Percentiles rank a stretch among this genome's conserved stretches.
Evolutionary conservation across 1,140 invertebrate genomes (phyloP).

Genomic region (Trissolcus basalis): DNA sequence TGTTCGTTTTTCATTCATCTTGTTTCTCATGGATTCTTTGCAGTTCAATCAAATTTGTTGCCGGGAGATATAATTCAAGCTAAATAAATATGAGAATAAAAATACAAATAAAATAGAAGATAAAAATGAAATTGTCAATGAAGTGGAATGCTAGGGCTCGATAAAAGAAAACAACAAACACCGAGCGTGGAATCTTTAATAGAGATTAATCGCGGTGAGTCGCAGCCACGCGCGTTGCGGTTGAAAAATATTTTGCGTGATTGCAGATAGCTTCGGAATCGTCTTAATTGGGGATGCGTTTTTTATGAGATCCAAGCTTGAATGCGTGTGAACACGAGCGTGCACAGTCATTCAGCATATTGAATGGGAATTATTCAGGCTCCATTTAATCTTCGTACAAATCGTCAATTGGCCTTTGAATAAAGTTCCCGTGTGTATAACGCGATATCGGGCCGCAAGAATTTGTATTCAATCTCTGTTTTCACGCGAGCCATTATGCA

Average conservation of each 20-base stretch:
- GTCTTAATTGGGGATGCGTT: slow-evolving; percentile 63
- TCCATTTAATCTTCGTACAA: slow-evolving; percentile 23
- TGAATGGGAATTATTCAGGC: slow-evolving; percentile 20
- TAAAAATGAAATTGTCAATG: slow-evolving; percentile 19
- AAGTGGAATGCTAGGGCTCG: slow-evolving; percentile 18
- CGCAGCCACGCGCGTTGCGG: slow-evolving; percentile 44
- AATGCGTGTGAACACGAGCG: slow-evolving; percentile 38
- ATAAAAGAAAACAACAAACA: slow-evolving; percentile 1
- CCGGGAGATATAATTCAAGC: no score
- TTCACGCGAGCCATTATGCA: slow-evolving; percentile 36
- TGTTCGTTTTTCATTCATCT: slow-evolving; percentile 12
- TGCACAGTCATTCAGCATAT: slow-evolving; percentile 22
- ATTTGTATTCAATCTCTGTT: slow-evolving; percentile 15
- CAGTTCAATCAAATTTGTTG: no score
- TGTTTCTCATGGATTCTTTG: slow-evolving; percentile 15
- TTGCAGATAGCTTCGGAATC: slow-evolving; percentile 60
- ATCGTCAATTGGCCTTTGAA: slow-evolving; percentile 30
- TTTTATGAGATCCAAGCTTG: slow-evolving; percentile 26
- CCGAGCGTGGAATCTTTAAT: slow-evolving; percentile 58
- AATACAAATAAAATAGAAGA: no score
- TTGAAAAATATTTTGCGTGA: slow-evolving; percentile 51
- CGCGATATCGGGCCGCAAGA: background rate
- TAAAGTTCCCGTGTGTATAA: slow-evolving; percentile 13
- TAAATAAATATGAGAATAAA: no score
- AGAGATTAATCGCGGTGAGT: slow-evolving; percentile 63